phyloP scores from a whole-genome alignment of 2,113 vertebrate species.

The Scophthalmus maximus region DNA sequence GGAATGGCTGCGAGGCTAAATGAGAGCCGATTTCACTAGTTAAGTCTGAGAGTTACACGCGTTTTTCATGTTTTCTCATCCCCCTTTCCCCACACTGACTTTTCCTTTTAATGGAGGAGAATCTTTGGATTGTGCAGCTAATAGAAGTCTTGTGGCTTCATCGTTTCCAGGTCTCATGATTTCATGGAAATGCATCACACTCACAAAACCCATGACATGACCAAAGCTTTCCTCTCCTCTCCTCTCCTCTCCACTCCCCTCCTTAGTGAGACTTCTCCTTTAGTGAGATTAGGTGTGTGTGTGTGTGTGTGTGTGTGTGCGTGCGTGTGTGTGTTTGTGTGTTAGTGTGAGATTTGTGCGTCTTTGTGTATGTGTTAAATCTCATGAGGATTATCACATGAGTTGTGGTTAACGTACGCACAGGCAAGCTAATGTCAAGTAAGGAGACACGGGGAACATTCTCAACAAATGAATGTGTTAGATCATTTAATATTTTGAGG shows the following conservation, averaged over 20 bases:
- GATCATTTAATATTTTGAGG: neutral
- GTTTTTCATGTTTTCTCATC: neutral
- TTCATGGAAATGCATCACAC: constrained; percentile 35
- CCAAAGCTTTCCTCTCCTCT: constrained; percentile 9
- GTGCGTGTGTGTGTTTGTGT: neutral
- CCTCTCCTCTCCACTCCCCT: neutral
- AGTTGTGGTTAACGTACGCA: constrained; percentile 28
- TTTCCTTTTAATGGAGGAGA: constrained; percentile 35
- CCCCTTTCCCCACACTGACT: neutral
- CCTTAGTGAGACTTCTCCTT: too few relatives aligned
- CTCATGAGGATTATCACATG: constrained; percentile 54
- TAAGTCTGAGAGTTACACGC: neutral
- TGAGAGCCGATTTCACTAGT: neutral
- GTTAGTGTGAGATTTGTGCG: neutral
- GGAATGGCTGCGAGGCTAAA: neutral
- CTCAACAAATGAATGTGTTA: constrained; percentile 19
- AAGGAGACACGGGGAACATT: neutral
- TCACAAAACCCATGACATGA: constrained; percentile 67
- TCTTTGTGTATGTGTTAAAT: constrained; percentile 22
- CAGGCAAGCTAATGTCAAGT: constrained; percentile 19
- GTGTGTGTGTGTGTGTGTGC: neutral
- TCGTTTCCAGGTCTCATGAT: constrained; percentile 68
- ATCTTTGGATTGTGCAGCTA: constrained; percentile 56
- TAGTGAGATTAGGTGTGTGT: neutral
- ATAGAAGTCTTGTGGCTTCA: constrained; percentile 78